A percentile compares a stretch with the other conserved stretches of the same genome.
phyloP scores from a whole-genome alignment of 2,113 vertebrate genomes.

The Vidua macroura region DNA sequence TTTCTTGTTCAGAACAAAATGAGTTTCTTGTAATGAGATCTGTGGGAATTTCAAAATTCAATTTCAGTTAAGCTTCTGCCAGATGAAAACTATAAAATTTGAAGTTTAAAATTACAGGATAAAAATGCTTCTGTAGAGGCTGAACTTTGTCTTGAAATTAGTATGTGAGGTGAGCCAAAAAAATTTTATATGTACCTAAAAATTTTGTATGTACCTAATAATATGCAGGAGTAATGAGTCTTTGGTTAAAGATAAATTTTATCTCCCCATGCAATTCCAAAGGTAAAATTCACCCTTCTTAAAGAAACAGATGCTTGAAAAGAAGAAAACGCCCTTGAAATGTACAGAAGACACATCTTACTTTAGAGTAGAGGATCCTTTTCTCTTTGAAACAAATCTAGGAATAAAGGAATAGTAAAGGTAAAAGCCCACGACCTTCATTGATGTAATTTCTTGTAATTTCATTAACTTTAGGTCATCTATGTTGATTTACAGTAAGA shows the following conservation, averaged over 20 bases:
- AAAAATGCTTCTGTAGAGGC: not conserved
- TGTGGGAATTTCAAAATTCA: not conserved
- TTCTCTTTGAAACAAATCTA: not conserved
- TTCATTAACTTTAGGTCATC: not conserved
- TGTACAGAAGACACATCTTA: not conserved
- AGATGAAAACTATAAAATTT: slow-evolving; percentile 18
- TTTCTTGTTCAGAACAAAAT: slow-evolving; percentile 9
- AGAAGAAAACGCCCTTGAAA: not conserved
- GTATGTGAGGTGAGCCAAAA: not conserved
- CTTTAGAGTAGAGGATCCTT: not conserved
- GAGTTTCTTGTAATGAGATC: not conserved
- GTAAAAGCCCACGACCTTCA: not conserved
- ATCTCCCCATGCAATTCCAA: not conserved
- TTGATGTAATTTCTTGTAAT: not conserved
- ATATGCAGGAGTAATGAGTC: not conserved
- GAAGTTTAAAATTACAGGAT: not conserved
- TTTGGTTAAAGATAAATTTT: not conserved
- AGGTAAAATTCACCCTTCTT: not conserved
- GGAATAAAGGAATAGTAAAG: not conserved
- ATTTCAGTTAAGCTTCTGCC: not conserved
- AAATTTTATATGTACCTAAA: not conserved
- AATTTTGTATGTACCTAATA: not conserved
- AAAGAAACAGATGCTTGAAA: not conserved
- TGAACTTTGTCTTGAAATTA: not conserved
- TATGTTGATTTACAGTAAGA: not conserved